Base-by-base conservation (phyloP, 2,113 vertebrate genomes). In the Engraulis encrasicolus region DNA sequence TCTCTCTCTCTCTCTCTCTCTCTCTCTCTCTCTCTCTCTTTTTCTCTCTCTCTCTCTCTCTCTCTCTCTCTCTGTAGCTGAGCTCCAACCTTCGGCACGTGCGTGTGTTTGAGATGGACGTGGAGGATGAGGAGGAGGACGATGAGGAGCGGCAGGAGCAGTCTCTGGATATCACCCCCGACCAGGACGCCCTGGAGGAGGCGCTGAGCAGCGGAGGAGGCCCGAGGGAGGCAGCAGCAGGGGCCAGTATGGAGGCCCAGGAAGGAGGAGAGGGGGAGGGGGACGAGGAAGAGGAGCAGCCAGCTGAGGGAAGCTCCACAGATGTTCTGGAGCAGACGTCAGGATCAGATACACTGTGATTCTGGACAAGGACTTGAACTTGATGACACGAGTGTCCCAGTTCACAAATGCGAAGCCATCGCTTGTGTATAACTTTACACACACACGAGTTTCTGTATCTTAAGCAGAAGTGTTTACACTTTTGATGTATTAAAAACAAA, bases 51-150 rank as follows among this genome's bases (percentile, higher is more conserved):
- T 45, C 40, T 45, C 40, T 3, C 40, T 45, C 40, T 45, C 40
- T 45, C 40, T 45, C 77, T 61, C 58, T 79, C 71, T 40, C 66
- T 86, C 71, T 14, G 0, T 87, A 99, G 98, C 92, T 99, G 27
- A 99, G 98, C 87, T 95, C 96, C 1, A 99, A 99, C 89, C 95
- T 99, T 50, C 96, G 97, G 81, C 98, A 99, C 0, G 94, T 99
- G 58, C 93, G 98, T 40, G 97, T 99, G 31, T 99, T 99, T 91
- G 98, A 99, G 91, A 99, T 99, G 98, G 98, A 99, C 61, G 97
- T 98, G 1, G 98, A 99, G 85, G 98, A 99, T 40, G 98, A 99
- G 15, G 88, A 89, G 17, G 88, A 89, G 82, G 97, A 97, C 82
- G 98, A 99, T 52, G 98, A 97, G 0, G 96, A 99, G 45, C 95